A percentile compares a stretch with the other conserved stretches of the same genome.
phyloP scores from a whole-genome alignment of 1,140 invertebrate genomes.

The Caenorhabditis remanei region DNA sequence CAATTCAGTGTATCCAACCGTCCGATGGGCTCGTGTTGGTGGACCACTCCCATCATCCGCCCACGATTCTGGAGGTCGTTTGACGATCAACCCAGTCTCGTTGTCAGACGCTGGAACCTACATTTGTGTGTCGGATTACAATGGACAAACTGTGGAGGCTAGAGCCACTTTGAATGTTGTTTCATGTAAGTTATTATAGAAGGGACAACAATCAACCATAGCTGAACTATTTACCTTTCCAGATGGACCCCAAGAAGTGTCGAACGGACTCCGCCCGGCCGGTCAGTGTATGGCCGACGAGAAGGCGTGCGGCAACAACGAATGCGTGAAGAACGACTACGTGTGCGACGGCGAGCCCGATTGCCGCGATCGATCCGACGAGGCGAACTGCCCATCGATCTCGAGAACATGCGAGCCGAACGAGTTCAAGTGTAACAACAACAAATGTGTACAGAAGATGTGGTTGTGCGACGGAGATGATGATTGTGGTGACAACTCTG shows the following conservation, averaged over 20 bases:
- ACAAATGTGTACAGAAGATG: conserved; percentile 89
- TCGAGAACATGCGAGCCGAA: conserved; percentile 87
- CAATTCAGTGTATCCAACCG: conserved; percentile 71
- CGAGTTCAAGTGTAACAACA: conserved; percentile 89
- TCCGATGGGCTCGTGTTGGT: conserved; percentile 74
- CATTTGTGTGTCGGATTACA: conserved; percentile 74
- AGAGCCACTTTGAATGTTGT: conserved; percentile 73
- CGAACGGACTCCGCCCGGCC: conserved; percentile 59
- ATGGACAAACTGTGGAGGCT: conserved; percentile 74
- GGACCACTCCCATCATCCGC: conserved; percentile 72
- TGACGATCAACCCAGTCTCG: conserved; percentile 68
- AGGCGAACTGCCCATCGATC: conserved; percentile 76
- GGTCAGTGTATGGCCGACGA: conserved; percentile 83
- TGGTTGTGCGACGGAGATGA: conserved; percentile 91
- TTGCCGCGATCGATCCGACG: conserved; percentile 85
- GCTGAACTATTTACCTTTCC: conserved; percentile 38
- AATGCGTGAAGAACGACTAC: conserved; percentile 87
- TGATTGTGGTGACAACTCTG: conserved; percentile 91
- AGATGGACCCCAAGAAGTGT: conserved; percentile 76
- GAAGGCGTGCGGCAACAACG: conserved; percentile 90
- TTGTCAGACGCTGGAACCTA: conserved; percentile 72
- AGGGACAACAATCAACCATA: no score
- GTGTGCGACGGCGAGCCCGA: conserved; percentile 86
- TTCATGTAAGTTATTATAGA: conserved; percentile 68
- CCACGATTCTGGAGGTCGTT: conserved; percentile 70